Evolutionary conservation across 2,113 vertebrate species (phyloP).

Genomic region (Rhagologus leucostigma): DNA sequence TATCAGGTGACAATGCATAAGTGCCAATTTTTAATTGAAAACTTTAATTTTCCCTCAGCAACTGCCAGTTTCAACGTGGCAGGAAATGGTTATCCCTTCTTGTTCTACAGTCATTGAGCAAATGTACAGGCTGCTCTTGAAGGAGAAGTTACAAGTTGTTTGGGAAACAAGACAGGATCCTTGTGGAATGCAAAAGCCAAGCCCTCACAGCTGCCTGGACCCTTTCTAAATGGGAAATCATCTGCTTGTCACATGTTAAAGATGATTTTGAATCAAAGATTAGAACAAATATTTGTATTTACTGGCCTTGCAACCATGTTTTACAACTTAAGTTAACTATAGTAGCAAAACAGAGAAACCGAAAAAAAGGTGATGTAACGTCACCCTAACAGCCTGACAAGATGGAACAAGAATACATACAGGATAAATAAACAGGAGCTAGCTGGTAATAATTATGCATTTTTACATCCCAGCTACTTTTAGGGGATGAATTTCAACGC

Average conservation of each 20-base stretch:
- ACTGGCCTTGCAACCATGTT: not conserved
- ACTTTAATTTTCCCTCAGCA: constrained; percentile 37
- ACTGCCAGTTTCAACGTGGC: constrained; percentile 39
- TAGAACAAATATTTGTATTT: constrained; percentile 41
- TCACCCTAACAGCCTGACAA: not conserved
- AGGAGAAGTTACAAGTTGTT: not conserved
- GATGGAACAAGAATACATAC: not conserved
- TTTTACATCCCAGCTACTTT: not conserved
- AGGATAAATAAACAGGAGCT: not conserved
- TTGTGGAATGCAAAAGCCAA: not conserved
- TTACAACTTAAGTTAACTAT: not conserved
- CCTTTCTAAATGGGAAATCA: not conserved
- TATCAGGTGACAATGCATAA: not conserved
- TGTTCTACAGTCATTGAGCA: not conserved
- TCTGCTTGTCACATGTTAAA: constrained; percentile 45
- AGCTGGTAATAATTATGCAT: not conserved
- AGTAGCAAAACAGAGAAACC: not conserved
- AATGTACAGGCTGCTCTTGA: constrained; percentile 6
- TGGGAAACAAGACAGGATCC: not conserved
- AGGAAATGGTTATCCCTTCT: constrained; percentile 8
- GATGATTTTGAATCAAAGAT: constrained; percentile 16
- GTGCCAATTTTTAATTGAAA: constrained; percentile 40
- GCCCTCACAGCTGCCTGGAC: not conserved
- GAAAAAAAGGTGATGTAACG: not conserved
- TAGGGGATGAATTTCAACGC: not conserved